Percentiles rank a stretch among this genome's conserved stretches.
Conservation (phyloP, 2,888 invertebrate genomes). For the Philereme vetulata region DNA sequence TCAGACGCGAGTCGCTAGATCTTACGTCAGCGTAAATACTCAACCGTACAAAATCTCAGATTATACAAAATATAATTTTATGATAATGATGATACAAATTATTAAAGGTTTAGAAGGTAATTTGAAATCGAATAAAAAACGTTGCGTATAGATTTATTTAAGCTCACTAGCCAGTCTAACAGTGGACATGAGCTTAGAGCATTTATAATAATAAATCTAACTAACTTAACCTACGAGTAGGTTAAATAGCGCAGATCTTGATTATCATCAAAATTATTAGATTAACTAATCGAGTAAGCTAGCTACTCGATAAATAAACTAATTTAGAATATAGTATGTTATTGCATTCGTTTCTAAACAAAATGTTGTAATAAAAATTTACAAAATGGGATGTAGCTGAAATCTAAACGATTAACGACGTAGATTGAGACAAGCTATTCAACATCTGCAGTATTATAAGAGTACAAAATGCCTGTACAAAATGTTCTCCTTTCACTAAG, state of each 20-base stretch:
- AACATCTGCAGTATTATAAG: too few species aligned
- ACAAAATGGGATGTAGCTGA: too few species aligned
- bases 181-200: not conserved
- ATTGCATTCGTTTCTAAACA: not conserved
- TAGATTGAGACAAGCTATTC: too few species aligned
- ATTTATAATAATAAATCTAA: not conserved
- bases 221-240: not conserved
- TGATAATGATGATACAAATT: too few species aligned
- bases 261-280: not conserved
- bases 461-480: too few species aligned
- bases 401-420: too few species aligned
- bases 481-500: too few species aligned
- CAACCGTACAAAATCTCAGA: too few species aligned
- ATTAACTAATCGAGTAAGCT: not conserved
- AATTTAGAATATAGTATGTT: constrained; percentile 15
- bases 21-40: too few species aligned
- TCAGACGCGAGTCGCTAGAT: too few species aligned
- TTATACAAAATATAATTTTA: too few species aligned
- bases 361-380: too few species aligned
- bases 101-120: not conserved
- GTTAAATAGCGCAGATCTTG: not conserved
- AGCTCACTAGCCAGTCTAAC: constrained; percentile 38
- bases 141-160: constrained; percentile 6
- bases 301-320: not conserved
- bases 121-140: not conserved